Evolutionary conservation across 2,888 invertebrate genomes (phyloP).

Genomic region (Epiblema foenella): DNA sequence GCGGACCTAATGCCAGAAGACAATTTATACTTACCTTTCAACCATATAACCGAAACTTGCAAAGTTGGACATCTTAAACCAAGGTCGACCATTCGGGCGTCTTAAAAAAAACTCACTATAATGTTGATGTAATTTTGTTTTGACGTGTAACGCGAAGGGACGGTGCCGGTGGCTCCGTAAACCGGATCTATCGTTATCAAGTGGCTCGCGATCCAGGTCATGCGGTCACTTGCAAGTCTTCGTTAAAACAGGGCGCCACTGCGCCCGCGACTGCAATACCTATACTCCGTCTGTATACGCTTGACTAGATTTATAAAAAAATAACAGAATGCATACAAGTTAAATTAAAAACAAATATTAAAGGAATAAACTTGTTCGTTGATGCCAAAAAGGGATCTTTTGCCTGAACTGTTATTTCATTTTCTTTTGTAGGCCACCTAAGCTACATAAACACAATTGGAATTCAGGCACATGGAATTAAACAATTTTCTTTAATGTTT

Average conservation of each 20-base stretch:
- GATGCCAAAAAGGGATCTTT: no score
- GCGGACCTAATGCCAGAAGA: no score
- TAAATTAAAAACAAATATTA: no score
- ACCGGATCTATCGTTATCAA: constrained; percentile 53
- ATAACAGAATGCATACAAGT: no score
- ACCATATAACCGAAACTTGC: no score
- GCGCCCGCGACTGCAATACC: not conserved
- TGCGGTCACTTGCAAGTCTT: constrained; percentile 48
- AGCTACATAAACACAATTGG: not conserved
- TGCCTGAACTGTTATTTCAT: not conserved
- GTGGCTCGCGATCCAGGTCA: constrained; percentile 47
- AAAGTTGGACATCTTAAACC: not conserved
- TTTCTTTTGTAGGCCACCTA: not conserved
- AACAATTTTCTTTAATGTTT: no score
- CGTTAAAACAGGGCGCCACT: constrained; percentile 11
- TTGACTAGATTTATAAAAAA: no score
- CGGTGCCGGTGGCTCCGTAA: constrained; percentile 37
- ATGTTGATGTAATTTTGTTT: not conserved
- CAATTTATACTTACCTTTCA: no score
- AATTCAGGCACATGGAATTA: not conserved
- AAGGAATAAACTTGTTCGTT: no score
- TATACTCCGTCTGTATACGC: not conserved
- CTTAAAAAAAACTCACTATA: not conserved
- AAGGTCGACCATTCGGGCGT: no score
- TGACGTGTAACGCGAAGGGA: not conserved